Conservation (phyloP, 1,140 invertebrate genomes). For the Asbolus verrucosus region DNA sequence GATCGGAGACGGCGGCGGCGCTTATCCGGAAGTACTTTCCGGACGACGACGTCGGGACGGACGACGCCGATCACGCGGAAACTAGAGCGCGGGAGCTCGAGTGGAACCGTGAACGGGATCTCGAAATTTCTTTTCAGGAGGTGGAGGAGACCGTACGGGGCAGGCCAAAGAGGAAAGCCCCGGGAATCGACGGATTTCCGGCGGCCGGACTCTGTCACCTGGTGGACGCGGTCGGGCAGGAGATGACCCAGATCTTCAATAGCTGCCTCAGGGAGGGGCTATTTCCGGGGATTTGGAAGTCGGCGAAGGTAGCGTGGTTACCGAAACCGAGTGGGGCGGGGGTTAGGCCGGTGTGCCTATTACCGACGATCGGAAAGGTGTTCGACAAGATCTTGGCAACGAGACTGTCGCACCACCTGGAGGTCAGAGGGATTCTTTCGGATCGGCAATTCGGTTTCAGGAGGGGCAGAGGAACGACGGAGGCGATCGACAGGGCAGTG, state of each 20-base stretch:
- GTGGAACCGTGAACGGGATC: neutral
- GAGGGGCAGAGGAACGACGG: conserved; percentile 14
- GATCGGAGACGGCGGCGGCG: neutral
- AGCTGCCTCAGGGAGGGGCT: conserved; percentile 28
- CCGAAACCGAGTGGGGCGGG: conserved; percentile 30
- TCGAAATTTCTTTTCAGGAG: no score
- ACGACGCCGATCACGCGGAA: neutral
- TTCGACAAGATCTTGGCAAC: conserved; percentile 51
- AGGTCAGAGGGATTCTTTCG: neutral
- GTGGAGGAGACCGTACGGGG: no score
- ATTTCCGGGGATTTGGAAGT: conserved; percentile 41
- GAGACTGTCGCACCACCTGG: conserved; percentile 36
- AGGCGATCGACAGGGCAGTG: conserved; percentile 14
- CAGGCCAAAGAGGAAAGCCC: neutral
- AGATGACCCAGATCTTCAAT: conserved; percentile 7
- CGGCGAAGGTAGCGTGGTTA: conserved; percentile 28
- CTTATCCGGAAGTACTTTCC: conserved; percentile 6
- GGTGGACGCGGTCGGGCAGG: neutral
- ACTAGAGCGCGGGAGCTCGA: neutral
- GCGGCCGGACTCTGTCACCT: neutral
- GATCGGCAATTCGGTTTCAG: conserved; percentile 39
- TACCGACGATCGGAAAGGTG: conserved; percentile 57
- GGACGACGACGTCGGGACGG: neutral
- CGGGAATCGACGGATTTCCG: neutral
- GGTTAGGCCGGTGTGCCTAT: conserved; percentile 56